Conservation (phyloP, 1,140 invertebrate genomes). For the Drosophila athabasca region DNA sequence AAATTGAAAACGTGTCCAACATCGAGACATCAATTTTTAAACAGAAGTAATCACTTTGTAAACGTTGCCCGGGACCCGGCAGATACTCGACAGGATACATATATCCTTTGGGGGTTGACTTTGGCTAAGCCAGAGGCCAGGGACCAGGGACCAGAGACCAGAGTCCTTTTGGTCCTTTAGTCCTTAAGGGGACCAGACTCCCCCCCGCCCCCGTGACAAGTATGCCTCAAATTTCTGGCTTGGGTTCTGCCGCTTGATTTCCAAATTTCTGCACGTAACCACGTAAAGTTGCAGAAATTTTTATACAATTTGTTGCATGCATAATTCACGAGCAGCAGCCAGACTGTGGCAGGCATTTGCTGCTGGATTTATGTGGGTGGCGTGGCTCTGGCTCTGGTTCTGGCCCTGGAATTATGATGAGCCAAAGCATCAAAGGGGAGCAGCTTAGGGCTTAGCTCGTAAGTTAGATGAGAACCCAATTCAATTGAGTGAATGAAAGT, state of each 20-base stretch:
- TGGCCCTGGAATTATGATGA: slow-evolving; percentile 77
- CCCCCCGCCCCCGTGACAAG: slow-evolving; percentile 35
- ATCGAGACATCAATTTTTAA: slow-evolving; percentile 82
- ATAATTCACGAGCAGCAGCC: slow-evolving; percentile 70
- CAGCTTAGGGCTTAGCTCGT: slow-evolving; percentile 22
- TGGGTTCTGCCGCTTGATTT: slow-evolving; percentile 61
- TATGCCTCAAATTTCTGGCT: slow-evolving; percentile 61
- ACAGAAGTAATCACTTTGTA: slow-evolving; percentile 83
- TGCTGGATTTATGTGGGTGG: slow-evolving; percentile 66
- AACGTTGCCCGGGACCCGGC: slow-evolving; percentile 51
- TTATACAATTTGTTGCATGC: slow-evolving; percentile 83
- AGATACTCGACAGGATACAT: slow-evolving; percentile 30
- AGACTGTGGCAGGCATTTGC: slow-evolving; percentile 29
- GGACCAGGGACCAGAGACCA: slow-evolving; percentile 27
- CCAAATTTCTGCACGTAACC: slow-evolving; percentile 78
- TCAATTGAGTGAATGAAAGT: slow-evolving; percentile 32
- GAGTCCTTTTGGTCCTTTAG: slow-evolving; percentile 24
- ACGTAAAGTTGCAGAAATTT: slow-evolving; percentile 81
- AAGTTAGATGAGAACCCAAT: slow-evolving; percentile 1
- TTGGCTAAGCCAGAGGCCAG: slow-evolving; percentile 40
- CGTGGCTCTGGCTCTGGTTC: slow-evolving; percentile 21
- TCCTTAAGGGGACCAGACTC: no score
- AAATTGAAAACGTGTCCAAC: slow-evolving; percentile 83
- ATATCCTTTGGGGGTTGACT: slow-evolving; percentile 59
- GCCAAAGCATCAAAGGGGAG: slow-evolving; percentile 50